Evolutionary conservation across 2,888 invertebrate genomes (phyloP), one percentile per base, ranked within the genome.

Genomic region (Amblyjoppa proteus): DNA sequence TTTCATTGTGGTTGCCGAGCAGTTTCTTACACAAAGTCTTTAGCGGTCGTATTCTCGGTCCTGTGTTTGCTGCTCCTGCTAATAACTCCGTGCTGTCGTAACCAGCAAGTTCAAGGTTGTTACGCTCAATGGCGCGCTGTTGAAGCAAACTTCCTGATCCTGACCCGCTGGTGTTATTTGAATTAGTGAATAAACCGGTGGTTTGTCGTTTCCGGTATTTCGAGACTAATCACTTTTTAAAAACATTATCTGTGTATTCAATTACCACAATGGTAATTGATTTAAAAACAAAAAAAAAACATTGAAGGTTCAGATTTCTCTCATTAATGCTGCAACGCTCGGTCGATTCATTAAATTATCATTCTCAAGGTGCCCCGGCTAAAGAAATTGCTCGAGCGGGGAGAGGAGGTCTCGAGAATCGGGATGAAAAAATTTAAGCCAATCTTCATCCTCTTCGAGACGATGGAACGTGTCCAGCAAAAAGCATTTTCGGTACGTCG

Each of bases 21-120:
- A 25, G 49, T 77, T 41, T 41, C 64, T 77, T 25, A 20, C 61
- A 11, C 45, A 41, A 38, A 31, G 31, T 70, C 6, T 61, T 64
- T 28, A 5, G 28, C 64, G 64, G 16, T 31, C 64, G 64, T 31
- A 34, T 70, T 70, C 38, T 61, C 70, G 78, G 58, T 84, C n/a
- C n/a, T 56, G 61, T 51, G 58, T 70, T 41, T 76, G 69, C 45
- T 20, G 70, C 45, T 70, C 38, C 51, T 71, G 71, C 28, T 76
- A 71, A 82, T 51, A 69, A 13, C 74, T 69, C 49, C 66, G 69
- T 56, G 56, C 68, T 81, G 70, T 86, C 77, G 80, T 75, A 85
- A 86, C 74, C 75, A 56, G 66, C 90, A 92, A 91, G 91, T 91
- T 91, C 90, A 91, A 89, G 91, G 91, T 82, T 87, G 89, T 89